phyloP scores from a whole-genome alignment of 2,113 vertebrate genomes.

The Willisornis vidua region DNA sequence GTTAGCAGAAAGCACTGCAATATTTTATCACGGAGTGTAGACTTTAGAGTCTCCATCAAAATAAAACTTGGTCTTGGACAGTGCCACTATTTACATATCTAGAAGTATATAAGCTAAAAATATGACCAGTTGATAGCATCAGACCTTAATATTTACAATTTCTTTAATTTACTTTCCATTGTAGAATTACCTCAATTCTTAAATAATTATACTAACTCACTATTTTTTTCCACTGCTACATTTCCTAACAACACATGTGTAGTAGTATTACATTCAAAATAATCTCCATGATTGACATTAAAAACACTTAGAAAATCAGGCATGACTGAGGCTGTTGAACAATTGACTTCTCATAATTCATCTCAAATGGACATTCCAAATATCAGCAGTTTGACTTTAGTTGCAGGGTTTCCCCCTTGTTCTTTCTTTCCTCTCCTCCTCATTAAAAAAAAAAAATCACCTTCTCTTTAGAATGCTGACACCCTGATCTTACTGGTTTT shows the following conservation, averaged over 20 bases:
- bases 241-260: neutral
- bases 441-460: accelerated
- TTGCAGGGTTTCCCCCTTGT: neutral
- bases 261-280: neutral
- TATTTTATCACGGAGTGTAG: neutral
- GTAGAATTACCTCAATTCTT: neutral
- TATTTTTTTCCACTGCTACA: neutral
- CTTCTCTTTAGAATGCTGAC: neutral
- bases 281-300: neutral
- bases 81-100: neutral
- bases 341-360: neutral
- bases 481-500: neutral
- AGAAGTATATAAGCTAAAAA: neutral
- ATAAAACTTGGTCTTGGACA: neutral
- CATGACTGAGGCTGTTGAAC: neutral
- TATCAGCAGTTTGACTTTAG: neutral
- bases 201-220: neutral
- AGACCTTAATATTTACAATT: neutral
- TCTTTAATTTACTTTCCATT: neutral
- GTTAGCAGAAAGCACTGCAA: neutral
- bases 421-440: neutral
- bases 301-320: neutral
- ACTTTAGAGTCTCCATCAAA: neutral
- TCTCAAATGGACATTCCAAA: neutral
- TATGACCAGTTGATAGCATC: neutral